These are phyloP conservation scores for Ips nitidus DNA, from an alignment of 1,140 invertebrate species.

Conservation along the genomic window DNA sequence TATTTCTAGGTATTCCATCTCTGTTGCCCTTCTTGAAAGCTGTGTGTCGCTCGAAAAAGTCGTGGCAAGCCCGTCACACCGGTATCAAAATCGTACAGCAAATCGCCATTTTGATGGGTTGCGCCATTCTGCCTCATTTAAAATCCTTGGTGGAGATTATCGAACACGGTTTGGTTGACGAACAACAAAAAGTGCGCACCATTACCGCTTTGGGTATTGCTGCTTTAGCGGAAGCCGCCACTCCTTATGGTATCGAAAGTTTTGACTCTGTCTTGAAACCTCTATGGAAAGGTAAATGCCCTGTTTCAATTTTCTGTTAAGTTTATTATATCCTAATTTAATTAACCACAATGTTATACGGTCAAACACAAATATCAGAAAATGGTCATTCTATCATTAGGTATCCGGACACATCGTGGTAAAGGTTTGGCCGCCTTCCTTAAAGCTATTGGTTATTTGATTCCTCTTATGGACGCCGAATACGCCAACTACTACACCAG, in stretches of 20 bases:
- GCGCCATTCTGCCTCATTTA: conserved; percentile 97
- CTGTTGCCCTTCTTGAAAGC: conserved; percentile 98
- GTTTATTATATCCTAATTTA: too few species aligned
- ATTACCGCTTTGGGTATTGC: conserved; percentile 99
- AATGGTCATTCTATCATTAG: conserved; percentile 1
- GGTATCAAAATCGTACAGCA: conserved; percentile 99
- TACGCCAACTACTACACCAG: conserved; percentile 99
- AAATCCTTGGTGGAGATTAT: conserved; percentile 99
- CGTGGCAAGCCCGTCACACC: conserved; percentile 99
- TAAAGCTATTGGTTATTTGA: conserved; percentile 99
- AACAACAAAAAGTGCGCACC: conserved; percentile 90
- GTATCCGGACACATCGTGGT: conserved; percentile 94
- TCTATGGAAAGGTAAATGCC: conserved; percentile 81
- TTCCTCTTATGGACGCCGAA: conserved; percentile 99
- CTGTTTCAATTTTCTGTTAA: background rate
- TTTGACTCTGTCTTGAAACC: conserved; percentile 99
- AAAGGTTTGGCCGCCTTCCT: conserved; percentile 98
- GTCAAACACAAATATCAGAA: too few species aligned
- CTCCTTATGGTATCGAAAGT: conserved; percentile 99
- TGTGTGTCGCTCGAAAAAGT: conserved; percentile 98
- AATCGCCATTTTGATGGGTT: conserved; percentile 99
- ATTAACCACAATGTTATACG: too few species aligned
- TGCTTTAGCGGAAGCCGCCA: conserved; percentile 95
- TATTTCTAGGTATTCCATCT: conserved; percentile 80
- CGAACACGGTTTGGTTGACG: conserved; percentile 91